These are phyloP conservation scores for Dromiciops gliroides DNA, from an alignment of 2,113 vertebrate species.

Conservation along the genomic window DNA sequence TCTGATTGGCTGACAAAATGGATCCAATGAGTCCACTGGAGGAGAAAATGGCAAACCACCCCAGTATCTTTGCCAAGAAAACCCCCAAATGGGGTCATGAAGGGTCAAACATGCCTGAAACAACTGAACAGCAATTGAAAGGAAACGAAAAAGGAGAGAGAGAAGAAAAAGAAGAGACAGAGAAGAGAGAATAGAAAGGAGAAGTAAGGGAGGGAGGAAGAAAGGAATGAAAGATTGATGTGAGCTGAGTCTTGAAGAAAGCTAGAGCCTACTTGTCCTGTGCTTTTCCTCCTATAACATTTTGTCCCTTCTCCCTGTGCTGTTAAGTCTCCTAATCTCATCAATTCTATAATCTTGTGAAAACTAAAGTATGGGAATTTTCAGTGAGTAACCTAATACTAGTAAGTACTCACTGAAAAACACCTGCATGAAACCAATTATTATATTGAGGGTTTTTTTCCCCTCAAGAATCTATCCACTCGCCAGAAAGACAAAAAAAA, in stretches of 20 bases:
- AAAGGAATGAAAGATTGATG: not conserved
- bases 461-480: constrained; percentile 45
- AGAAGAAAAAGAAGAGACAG: not conserved
- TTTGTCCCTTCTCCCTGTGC: not conserved
- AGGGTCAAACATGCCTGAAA: not conserved
- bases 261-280: not conserved
- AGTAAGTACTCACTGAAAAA: constrained; percentile 68
- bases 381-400: constrained; percentile 63
- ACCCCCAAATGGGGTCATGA: not conserved
- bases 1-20: not conserved
- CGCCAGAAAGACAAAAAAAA: not conserved
- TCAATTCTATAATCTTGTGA: constrained; percentile 71
- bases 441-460: constrained; percentile 38
- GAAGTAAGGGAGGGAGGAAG: not conserved
- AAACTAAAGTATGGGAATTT: constrained; percentile 63
- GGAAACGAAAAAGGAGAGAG: not conserved
- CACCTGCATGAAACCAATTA: constrained; percentile 55
- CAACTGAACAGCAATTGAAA: not conserved
- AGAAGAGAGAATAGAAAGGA: not conserved
- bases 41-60: not conserved
- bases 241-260: not conserved
- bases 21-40: not conserved
- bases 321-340: constrained; percentile 18
- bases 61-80: not conserved
- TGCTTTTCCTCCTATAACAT: not conserved